Base-by-base conservation (phyloP, 2,797 vertebrate species). In the Champsocephalus esox region DNA sequence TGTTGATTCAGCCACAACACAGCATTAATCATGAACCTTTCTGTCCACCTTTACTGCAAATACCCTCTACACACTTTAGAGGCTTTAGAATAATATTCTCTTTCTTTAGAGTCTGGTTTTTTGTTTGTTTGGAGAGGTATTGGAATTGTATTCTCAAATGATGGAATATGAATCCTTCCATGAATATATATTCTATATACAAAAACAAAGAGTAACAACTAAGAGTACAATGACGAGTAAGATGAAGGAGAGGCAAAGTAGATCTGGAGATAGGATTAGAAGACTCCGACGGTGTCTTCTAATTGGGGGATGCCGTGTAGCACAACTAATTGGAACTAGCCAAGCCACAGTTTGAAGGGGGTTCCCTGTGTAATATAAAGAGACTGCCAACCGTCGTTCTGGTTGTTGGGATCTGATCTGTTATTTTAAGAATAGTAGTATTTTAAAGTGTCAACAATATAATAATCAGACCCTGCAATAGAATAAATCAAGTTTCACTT, bases 1-100 rank as follows among this genome's bases (percentile, higher is more conserved):
- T 46, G 49, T 55, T 77, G 70, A 82, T 75, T 75, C 58, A 75
- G 49, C 49, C 34, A 11, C 1, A 1, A n/a, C 16, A 0, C 2
- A 8, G 12, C 45, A 66, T 71, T 84, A 69, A 78, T 83, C 58
- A 68, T 59, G 13, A 34, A 49, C 3, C 14, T 41, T 54, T 45
- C 21, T 57, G 34, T 56, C 50, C 21, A 56, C 63, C 34, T 64
- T 58, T 61, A 70, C 72, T 67, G 32, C 11, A 73, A 2, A 1
- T 1, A 19, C 28, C 38, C 14, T 59, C 51, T 11, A 38, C 5
- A 38, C 34, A 4, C 0, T 62, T 11, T 17, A 14, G 21, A 28
- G 41, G n/a, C 8, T n/a, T 61, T 12, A 46, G 4, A 64, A 32
- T 24, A 32, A 11, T 9, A 68, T 50, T 41, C 13, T 17, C 7